A percentile compares a stretch with the other conserved stretches of the same genome.
Conservation (phyloP, 2,113 vertebrate species). For the Macquaria australasica region DNA sequence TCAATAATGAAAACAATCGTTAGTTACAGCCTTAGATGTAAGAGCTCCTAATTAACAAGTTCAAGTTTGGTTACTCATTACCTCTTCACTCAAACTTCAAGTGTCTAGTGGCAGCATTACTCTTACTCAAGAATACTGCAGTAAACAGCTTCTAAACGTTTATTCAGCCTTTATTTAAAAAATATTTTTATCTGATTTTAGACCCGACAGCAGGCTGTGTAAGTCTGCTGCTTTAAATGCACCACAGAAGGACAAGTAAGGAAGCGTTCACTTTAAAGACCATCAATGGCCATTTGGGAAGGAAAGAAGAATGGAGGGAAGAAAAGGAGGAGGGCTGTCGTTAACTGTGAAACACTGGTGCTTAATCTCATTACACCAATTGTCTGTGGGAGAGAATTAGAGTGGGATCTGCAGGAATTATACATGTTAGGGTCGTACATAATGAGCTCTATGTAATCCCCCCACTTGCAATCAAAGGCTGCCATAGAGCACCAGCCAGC, state of each 20-base stretch:
- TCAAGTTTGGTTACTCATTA: background rate
- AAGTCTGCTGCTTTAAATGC: slow-evolving; percentile 3
- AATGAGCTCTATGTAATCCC: slow-evolving; percentile 83
- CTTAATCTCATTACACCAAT: slow-evolving; percentile 86
- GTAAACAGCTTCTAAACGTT: background rate
- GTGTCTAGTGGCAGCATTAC: background rate
- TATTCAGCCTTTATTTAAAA: background rate
- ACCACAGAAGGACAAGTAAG: background rate
- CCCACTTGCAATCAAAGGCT: slow-evolving; percentile 76
- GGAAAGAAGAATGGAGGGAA: slow-evolving; percentile 32
- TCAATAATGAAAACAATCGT: background rate
- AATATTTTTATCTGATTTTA: background rate
- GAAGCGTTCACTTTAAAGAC: background rate
- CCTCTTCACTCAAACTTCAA: background rate
- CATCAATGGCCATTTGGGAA: slow-evolving; percentile 30
- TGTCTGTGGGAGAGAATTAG: slow-evolving; percentile 85
- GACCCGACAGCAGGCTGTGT: background rate
- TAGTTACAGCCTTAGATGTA: background rate
- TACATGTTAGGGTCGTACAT: slow-evolving; percentile 78
- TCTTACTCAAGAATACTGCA: background rate
- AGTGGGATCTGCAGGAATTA: slow-evolving; percentile 84
- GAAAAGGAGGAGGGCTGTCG: slow-evolving; percentile 34
- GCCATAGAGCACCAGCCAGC: slow-evolving; percentile 52
- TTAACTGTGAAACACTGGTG: slow-evolving; percentile 63
- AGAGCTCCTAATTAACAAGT: background rate